Conservation (phyloP, 2,113 vertebrate genomes). For the Astur gentilis region DNA sequence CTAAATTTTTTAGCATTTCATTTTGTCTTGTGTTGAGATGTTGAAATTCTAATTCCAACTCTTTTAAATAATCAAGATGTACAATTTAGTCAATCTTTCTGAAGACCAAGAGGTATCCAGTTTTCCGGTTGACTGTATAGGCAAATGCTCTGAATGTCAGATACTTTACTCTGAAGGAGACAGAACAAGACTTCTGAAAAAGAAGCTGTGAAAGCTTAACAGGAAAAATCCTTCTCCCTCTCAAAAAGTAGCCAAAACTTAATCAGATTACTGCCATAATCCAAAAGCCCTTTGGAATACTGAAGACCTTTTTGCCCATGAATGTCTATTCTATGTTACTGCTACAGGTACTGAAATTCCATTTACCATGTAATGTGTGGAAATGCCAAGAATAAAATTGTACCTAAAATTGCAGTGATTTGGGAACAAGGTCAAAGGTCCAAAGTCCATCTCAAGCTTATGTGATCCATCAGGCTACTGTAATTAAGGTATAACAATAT, state of each 20-base stretch:
- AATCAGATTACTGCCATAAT: not conserved
- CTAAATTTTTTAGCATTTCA: not conserved
- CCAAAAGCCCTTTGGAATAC: not conserved
- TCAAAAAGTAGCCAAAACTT: not conserved
- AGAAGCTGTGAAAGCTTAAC: not conserved
- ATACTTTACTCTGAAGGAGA: not conserved
- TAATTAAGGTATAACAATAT: not conserved
- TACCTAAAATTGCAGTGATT: not conserved
- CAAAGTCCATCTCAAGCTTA: not conserved
- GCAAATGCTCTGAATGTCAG: not conserved
- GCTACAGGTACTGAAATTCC: not conserved
- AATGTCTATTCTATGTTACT: not conserved
- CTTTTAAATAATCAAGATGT: not conserved
- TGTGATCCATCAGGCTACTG: not conserved
- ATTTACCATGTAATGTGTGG: not conserved
- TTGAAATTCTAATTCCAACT: not conserved
- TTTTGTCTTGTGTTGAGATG: not conserved
- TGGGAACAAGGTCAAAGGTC: not conserved
- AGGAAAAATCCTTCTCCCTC: not conserved
- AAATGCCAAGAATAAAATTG: not conserved
- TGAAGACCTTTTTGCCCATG: not conserved
- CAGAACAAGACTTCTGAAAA: not conserved
- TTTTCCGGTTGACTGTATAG: not conserved
- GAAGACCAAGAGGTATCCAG: not conserved
- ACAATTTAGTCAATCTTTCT: not conserved